Evolutionary conservation across 2,888 invertebrate species (phyloP).

Genomic region (Labia minor): DNA sequence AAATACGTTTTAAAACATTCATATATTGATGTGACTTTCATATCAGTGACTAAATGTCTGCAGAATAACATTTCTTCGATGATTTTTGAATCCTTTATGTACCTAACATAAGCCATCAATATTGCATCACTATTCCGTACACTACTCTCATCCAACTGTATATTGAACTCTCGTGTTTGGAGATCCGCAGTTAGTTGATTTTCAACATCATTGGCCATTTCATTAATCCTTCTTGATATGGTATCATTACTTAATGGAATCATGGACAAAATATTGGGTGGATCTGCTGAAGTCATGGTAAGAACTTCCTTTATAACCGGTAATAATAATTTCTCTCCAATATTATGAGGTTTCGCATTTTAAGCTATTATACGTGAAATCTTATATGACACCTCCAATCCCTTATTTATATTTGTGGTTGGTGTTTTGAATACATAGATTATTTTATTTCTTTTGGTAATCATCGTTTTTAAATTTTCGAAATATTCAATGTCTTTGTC

Average conservation of each 20-base stretch:
- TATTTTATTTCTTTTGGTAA: background rate
- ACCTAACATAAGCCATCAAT: background rate
- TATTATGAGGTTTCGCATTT: background rate
- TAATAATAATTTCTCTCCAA: slow-evolving; percentile 15
- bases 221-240: slow-evolving; percentile 3
- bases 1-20: background rate
- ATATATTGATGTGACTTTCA: background rate
- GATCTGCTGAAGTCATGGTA: background rate
- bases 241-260: slow-evolving; percentile 14
- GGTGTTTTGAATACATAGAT: background rate
- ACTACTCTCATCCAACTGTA: background rate
- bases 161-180: background rate
- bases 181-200: background rate
- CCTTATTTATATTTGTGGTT: background rate
- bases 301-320: slow-evolving; percentile 8
- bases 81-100: background rate
- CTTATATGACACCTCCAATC: background rate
- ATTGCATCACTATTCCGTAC: background rate
- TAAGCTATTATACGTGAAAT: background rate
- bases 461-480: background rate
- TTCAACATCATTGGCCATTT: slow-evolving; percentile 17
- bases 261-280: background rate
- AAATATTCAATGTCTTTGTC: background rate
- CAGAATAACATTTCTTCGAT: background rate
- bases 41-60: background rate